Percentiles rank a stretch among this genome's conserved stretches.
phyloP scores from a whole-genome alignment of 2,113 vertebrate genomes.

The Labeo catla region DNA sequence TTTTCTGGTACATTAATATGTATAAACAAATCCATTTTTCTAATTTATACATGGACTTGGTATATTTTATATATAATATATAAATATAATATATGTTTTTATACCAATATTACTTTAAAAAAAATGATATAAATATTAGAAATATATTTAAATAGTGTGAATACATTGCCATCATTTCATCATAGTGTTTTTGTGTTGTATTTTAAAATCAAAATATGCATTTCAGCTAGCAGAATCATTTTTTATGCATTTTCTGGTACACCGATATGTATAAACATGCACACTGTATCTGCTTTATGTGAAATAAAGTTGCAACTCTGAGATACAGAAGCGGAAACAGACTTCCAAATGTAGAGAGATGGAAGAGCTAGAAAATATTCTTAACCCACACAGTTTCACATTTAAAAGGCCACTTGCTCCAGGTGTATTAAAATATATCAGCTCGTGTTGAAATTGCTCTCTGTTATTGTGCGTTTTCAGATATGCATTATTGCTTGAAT shows the following conservation, averaged over 20 bases:
- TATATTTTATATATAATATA: too few relatives aligned
- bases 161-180: too few relatives aligned
- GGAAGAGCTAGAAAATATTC: not conserved
- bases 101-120: too few relatives aligned
- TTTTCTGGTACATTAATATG: too few relatives aligned
- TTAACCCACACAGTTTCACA: not conserved
- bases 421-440: conserved; percentile 8
- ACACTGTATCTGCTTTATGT: not conserved
- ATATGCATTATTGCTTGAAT: conserved; percentile 20
- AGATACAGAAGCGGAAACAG: not conserved
- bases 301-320: not conserved
- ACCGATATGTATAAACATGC: not conserved
- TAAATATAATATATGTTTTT: too few relatives aligned
- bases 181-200: too few relatives aligned
- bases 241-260: not conserved
- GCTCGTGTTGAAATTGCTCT: not conserved
- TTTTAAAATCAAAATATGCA: too few relatives aligned
- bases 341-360: not conserved
- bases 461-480: conserved; percentile 8
- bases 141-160: too few relatives aligned
- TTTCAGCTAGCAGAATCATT: too few relatives aligned
- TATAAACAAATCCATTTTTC: too few relatives aligned
- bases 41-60: too few relatives aligned
- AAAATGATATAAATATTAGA: too few relatives aligned
- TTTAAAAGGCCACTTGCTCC: not conserved